Conservation (phyloP, 2,113 vertebrate species). For the Calypte anna region DNA sequence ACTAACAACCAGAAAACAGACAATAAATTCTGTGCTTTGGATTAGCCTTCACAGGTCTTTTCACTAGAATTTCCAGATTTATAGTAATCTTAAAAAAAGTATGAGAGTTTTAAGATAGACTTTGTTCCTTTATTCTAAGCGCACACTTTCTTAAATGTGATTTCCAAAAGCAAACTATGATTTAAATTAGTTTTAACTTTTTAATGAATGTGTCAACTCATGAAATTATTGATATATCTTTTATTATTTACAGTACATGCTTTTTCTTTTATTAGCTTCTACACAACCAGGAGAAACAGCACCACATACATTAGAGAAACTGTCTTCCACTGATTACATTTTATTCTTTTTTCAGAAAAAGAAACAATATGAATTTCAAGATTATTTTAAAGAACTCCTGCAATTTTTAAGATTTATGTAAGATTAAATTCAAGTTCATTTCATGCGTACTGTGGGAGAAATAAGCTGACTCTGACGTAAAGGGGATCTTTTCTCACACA, state of each 20-base stretch:
- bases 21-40: neutral
- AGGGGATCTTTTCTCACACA: neutral
- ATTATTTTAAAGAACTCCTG: neutral
- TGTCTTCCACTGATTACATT: neutral
- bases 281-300: neutral
- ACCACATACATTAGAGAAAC: neutral
- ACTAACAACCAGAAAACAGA: neutral
- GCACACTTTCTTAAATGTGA: neutral
- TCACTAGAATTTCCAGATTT: neutral
- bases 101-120: neutral
- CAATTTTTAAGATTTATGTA: neutral
- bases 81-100: neutral
- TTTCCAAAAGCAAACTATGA: neutral
- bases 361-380: neutral
- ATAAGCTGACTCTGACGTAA: neutral
- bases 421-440: neutral
- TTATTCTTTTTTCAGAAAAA: neutral
- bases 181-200: constrained; percentile 3
- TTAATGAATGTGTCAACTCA: neutral
- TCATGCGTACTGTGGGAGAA: neutral
- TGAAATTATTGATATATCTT: neutral
- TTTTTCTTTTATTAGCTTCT: neutral
- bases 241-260: neutral
- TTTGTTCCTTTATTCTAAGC: neutral
- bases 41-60: neutral